Conservation (phyloP, 2,113 vertebrate species). For the Phasianus colchicus region DNA sequence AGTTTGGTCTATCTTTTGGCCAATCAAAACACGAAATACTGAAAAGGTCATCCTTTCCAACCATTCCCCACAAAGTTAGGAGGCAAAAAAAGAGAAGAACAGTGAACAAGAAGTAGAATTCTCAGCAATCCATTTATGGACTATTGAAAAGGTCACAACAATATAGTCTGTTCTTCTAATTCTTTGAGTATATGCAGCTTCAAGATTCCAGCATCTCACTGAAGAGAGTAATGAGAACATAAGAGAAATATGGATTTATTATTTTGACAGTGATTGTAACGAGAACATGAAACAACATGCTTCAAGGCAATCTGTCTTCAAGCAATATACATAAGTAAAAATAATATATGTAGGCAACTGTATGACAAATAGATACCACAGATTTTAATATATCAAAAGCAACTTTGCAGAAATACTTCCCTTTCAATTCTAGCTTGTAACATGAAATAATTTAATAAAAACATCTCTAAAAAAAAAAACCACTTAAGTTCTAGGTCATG, state of each 20-base stretch:
- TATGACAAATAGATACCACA: neutral
- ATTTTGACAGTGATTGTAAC: slow-evolving; percentile 74
- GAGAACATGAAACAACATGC: slow-evolving; percentile 58
- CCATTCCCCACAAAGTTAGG: slow-evolving; percentile 5
- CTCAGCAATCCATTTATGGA: slow-evolving; percentile 36
- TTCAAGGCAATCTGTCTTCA: slow-evolving; percentile 11
- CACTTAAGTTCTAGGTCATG: neutral
- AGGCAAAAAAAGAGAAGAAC: neutral
- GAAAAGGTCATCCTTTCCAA: neutral
- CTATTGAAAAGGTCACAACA: slow-evolving; percentile 77
- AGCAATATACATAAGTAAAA: neutral
- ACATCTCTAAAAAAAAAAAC: neutral
- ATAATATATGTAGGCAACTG: neutral
- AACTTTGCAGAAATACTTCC: neutral
- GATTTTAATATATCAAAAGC: neutral
- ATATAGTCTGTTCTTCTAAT: slow-evolving; percentile 38
- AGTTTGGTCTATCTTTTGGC: neutral
- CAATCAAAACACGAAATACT: neutral
- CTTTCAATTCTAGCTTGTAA: neutral
- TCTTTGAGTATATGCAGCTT: slow-evolving; percentile 64
- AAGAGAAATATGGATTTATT: slow-evolving; percentile 64
- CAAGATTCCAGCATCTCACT: slow-evolving; percentile 68
- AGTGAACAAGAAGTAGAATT: slow-evolving; percentile 30
- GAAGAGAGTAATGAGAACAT: slow-evolving; percentile 65
- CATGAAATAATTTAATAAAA: neutral